These are phyloP conservation scores for Acrobasis repandana DNA, from an alignment of 2,888 invertebrate genomes.

Conservation along the genomic window DNA sequence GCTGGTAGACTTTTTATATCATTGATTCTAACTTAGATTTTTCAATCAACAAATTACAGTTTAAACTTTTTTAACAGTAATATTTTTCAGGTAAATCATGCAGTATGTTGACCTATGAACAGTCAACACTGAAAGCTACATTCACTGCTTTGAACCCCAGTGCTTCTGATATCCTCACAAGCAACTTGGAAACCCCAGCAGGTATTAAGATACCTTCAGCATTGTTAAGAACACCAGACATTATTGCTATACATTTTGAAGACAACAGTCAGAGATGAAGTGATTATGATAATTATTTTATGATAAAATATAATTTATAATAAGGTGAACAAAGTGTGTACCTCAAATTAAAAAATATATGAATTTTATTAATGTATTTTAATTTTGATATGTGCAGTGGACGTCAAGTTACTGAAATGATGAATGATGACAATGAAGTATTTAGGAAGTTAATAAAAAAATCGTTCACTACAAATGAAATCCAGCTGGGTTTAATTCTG, in stretches of 20 bases:
- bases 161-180: conserved; percentile 59
- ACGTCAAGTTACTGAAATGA: too few relatives aligned
- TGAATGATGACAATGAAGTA: too few relatives aligned
- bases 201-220: conserved; percentile 53
- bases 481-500: too few relatives aligned
- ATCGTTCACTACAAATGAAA: too few relatives aligned
- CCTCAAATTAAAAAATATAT: too few relatives aligned
- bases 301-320: background rate
- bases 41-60: too few relatives aligned
- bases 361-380: too few relatives aligned
- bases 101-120: conserved; percentile 64
- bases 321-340: background rate
- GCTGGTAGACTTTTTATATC: too few relatives aligned
- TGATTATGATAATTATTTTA: background rate
- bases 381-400: too few relatives aligned
- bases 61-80: too few relatives aligned
- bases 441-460: too few relatives aligned
- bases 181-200: conserved; percentile 60
- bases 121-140: conserved; percentile 53
- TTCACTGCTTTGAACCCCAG: conserved; percentile 64
- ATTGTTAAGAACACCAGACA: conserved; percentile 60
- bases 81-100: conserved; percentile 56
- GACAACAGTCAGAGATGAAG: conserved; percentile 35
- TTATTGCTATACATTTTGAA: conserved; percentile 62
- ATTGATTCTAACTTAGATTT: too few relatives aligned